A percentile compares a stretch with the other conserved stretches of the same genome.
These are phyloP conservation scores for Lithobates pipiens DNA, from an alignment of 2,797 vertebrate species.

Conservation along the genomic window DNA sequence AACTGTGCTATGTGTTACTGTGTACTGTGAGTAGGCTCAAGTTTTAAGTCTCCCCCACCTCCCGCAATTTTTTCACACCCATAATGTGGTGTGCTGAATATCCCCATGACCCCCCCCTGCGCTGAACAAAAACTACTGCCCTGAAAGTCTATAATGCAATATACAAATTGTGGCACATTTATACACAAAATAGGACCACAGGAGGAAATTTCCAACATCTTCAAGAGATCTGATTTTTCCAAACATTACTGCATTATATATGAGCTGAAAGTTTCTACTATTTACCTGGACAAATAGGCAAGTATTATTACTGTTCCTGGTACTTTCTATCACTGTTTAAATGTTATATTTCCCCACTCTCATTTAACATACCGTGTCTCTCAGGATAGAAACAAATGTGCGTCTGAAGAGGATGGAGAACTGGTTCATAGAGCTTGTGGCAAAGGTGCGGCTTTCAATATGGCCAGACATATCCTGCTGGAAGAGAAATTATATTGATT, in stretches of 20 bases:
- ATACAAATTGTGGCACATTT: too few species aligned
- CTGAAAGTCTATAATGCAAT: too few species aligned
- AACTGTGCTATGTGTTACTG: too few species aligned
- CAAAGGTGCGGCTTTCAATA: constrained; percentile 94
- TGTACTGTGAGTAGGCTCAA: too few species aligned
- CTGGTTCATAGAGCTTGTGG: constrained; percentile 93
- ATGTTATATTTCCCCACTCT: background rate
- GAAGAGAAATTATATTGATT: background rate
- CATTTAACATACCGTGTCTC: constrained; percentile 84
- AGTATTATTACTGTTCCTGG: background rate
- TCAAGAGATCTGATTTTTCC: background rate
- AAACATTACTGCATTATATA: background rate
- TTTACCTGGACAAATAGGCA: background rate
- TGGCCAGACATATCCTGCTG: constrained; percentile 78
- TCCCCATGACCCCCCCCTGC: too few species aligned
- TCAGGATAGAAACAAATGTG: constrained; percentile 91
- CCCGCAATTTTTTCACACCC: too few species aligned
- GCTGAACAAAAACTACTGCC: too few species aligned
- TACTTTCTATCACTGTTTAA: background rate
- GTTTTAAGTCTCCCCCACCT: too few species aligned
- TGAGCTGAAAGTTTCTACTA: background rate
- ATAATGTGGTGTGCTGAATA: too few species aligned
- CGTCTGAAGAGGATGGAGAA: constrained; percentile 98
- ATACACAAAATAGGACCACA: too few species aligned
- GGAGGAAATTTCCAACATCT: too few species aligned